Evolutionary conservation across 2,797 vertebrate genomes (phyloP).

Genomic region (Holocentrus rufus): DNA sequence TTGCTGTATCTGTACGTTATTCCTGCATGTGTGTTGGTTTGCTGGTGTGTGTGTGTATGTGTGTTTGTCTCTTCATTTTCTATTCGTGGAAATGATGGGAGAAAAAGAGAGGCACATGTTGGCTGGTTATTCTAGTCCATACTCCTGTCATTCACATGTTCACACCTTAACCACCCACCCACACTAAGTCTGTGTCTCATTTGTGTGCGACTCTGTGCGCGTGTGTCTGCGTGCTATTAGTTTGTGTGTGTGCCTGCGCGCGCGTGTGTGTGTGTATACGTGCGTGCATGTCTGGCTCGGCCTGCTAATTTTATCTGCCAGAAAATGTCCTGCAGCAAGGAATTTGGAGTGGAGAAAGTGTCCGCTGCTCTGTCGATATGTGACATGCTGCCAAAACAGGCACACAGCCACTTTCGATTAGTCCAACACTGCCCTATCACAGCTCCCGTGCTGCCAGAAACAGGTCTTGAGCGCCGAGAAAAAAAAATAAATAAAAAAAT

Average conservation of each 20-base stretch:
- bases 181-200: slow-evolving; percentile 62
- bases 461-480: slow-evolving; percentile 46
- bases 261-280: slow-evolving; percentile 27
- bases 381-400: slow-evolving; percentile 71
- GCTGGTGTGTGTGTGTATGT: background rate
- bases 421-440: slow-evolving; percentile 57
- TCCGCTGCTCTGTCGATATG: slow-evolving; percentile 68
- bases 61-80: slow-evolving; percentile 33
- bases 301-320: slow-evolving; percentile 68
- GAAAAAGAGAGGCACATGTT: slow-evolving; percentile 55
- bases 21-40: too few species aligned
- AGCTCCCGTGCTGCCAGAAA: slow-evolving; percentile 59
- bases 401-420: slow-evolving; percentile 66
- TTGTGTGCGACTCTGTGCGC: slow-evolving; percentile 31
- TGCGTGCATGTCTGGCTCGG: slow-evolving; percentile 59
- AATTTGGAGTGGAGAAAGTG: slow-evolving; percentile 73
- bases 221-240: slow-evolving; percentile 3
- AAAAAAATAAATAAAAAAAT: too few species aligned
- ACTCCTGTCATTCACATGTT: slow-evolving; percentile 79
- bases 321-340: slow-evolving; percentile 74
- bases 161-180: slow-evolving; percentile 69
- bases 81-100: slow-evolving; percentile 52
- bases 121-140: slow-evolving; percentile 68
- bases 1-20: background rate
- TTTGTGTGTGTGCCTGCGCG: slow-evolving; percentile 13